phyloP scores from a whole-genome alignment of 2,888 invertebrate genomes.

The Caprella mutica region DNA sequence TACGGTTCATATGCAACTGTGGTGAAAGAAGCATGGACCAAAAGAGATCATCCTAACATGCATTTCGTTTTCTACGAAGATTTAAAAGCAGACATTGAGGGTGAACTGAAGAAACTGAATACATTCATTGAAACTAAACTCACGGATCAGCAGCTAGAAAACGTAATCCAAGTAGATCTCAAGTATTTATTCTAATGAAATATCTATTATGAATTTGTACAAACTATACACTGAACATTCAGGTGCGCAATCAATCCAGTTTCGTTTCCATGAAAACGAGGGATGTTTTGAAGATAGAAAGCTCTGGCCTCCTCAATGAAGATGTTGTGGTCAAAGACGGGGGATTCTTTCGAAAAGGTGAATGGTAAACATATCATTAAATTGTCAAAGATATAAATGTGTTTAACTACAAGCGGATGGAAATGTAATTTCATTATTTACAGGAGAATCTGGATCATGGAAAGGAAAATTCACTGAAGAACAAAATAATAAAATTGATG shows the following conservation, averaged over 20 bases:
- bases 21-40: background rate
- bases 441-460: background rate
- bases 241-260: background rate
- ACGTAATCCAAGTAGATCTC: no score
- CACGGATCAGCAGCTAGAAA: background rate
- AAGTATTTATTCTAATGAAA: no score
- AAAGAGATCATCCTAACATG: background rate
- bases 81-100: slow-evolving; percentile 3
- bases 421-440: no score
- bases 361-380: no score
- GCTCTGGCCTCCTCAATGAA: background rate
- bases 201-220: no score
- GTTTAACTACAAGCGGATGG: no score
- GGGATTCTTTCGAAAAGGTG: slow-evolving; percentile 5
- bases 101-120: background rate
- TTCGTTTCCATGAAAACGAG: background rate
- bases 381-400: no score
- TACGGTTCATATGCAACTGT: background rate
- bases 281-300: background rate
- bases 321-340: slow-evolving; percentile 3
- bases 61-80: slow-evolving; percentile 1
- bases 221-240: no score
- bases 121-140: background rate
- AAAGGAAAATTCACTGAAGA: slow-evolving; percentile 6
- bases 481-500: background rate